These are phyloP conservation scores for Paracentrotus lividus DNA, from an alignment of 53 echinoderm and acorn worm species.

Conservation along the genomic window DNA sequence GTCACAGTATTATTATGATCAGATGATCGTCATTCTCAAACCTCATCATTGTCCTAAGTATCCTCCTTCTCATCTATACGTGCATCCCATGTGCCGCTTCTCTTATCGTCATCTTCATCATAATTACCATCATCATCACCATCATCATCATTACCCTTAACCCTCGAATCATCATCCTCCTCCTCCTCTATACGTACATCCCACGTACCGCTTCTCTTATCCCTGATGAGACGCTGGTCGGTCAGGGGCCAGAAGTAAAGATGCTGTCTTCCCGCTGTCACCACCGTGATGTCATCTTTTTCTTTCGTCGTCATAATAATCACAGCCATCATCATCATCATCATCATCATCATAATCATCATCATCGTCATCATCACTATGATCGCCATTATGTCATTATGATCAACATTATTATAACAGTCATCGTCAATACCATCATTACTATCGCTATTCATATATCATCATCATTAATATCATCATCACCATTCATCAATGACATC, in stretches of 20 bases:
- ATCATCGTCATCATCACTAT: too few species aligned
- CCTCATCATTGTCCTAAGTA: not conserved
- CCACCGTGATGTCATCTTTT: slow-evolving; percentile 83
- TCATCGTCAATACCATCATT: too few species aligned
- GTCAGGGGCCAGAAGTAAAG: slow-evolving; percentile 89
- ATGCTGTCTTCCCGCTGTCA: slow-evolving; percentile 90
- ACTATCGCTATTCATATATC: too few species aligned
- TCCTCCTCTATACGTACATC: slow-evolving; percentile 75
- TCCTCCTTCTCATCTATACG: slow-evolving; percentile 19
- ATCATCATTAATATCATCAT: too few species aligned
- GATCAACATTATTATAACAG: too few species aligned
- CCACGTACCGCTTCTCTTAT: slow-evolving; percentile 92
- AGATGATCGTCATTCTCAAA: not conserved
- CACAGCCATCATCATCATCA: too few species aligned
- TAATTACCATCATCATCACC: not conserved
- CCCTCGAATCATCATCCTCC: not conserved
- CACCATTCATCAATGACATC: too few species aligned
- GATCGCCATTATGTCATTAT: too few species aligned
- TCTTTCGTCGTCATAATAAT: too few species aligned
- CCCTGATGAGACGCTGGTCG: slow-evolving; percentile 83
- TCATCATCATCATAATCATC: too few species aligned
- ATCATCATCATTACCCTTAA: too few species aligned
- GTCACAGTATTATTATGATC: not conserved
- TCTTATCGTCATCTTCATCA: slow-evolving; percentile 37
- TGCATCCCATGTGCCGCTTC: slow-evolving; percentile 93